Evolutionary conservation across 2,888 invertebrate genomes (phyloP), one percentile per base, ranked within the genome.

Genomic region (Thera obeliscata): DNA sequence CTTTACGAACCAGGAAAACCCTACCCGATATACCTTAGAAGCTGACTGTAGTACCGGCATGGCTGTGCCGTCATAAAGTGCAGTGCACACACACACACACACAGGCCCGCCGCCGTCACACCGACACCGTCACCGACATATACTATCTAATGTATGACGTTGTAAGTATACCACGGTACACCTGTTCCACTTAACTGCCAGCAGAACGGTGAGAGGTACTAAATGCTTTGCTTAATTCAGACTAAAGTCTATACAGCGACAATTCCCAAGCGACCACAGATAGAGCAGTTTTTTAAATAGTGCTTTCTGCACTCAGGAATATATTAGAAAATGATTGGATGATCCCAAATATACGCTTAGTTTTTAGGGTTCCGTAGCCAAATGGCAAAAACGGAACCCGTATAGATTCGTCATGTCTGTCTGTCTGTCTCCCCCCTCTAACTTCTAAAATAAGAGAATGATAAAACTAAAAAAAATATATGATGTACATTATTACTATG

Each of bases 61-160:
- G 22, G 12, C 12, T 12, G 50, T 7, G 12, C 4, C 5, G 50
- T 50, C 52, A 33, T 52, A 33, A 33, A 57, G 43, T 56, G 56
- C 12, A 55, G 55, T 38, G 55, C n/a, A 55, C 55, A 55, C 55
- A 7, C 6, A 12, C 56, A 9, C 9, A 9, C 9, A 5, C 43
- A 7, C 43, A 4, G 3, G 38, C 7, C 43, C 54, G 54, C 54
- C 22, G 54, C 55, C 6, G 55, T 5, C 22, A 22, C 22, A 22
- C 22, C 38, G 38, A n/a, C 11, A 35, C 46, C 9, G 8, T 22
- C 57, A 4, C 43, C 48, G n/a, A 6, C 59, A 9, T 49, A 38
- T 50, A 59, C 4, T 59, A 3, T 7, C 49, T 59, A 59, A 49
- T 59, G 59, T 49, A 50, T 9, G 59, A 59, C 49, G 36, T 22